Evolutionary conservation across 92 coral and sea anemone species (phyloP).

Genomic region (Phymanthus crucifer): DNA sequence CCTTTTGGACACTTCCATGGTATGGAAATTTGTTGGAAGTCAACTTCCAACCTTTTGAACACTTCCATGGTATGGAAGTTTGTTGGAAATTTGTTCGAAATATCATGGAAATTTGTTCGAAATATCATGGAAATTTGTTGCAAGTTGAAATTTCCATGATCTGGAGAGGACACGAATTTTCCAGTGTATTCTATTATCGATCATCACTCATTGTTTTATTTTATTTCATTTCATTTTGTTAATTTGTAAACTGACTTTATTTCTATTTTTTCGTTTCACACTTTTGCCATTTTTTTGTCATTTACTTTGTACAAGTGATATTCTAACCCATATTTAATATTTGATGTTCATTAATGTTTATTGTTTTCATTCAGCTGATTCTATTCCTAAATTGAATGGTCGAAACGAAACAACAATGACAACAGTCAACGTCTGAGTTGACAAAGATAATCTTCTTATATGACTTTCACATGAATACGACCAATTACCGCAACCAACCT

Average conservation of each 20-base stretch:
- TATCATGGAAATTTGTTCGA: no score
- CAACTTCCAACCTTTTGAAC: no score
- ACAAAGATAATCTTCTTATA: background rate
- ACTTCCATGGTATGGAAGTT: no score
- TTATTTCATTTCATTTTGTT: no score
- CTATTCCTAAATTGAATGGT: background rate
- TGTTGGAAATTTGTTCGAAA: no score
- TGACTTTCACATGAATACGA: background rate
- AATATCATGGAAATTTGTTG: no score
- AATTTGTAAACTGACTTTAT: background rate
- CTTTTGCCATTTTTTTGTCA: background rate
- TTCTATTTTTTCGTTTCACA: background rate
- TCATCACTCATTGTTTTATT: no score
- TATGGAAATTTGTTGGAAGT: no score
- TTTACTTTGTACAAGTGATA: background rate
- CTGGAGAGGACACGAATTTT: no score
- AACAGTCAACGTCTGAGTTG: background rate
- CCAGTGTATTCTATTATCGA: no score
- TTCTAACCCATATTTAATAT: background rate
- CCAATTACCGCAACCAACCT: constrained; percentile 1
- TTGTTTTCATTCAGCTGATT: constrained; percentile 2
- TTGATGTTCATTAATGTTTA: background rate
- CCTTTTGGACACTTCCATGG: no score
- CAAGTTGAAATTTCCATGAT: no score
- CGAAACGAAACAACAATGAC: background rate